Evolutionary conservation across 1,140 invertebrate genomes (phyloP), one percentile per base, ranked within the genome.

Genomic region (Liolophura sinensis): DNA sequence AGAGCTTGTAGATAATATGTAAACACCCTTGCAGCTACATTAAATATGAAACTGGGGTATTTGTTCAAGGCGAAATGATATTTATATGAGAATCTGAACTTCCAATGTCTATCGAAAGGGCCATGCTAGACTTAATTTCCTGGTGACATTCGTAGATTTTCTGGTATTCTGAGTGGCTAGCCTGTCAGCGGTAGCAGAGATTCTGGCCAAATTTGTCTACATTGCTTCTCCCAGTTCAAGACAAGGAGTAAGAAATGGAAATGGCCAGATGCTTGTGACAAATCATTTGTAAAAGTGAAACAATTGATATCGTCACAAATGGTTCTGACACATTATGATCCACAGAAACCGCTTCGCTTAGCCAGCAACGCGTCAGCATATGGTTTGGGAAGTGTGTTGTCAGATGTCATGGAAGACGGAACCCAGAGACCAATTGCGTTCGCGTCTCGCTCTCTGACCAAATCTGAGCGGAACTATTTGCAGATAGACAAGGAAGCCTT

Each of bases 401-500:
- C 71, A 14, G 80, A 85, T 62, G 58, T 62, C 20, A 65, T 76
- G 55, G 52, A 71, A 27, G 79, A 82, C 57, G 70, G 67, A n/a
- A 60, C 31, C 22, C 75, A 82, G 56, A 52, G 64, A 50, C 80
- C 80, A 14, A 79, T 85, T 51, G 74, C 73, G 4, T 85, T 74
- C 74, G 85, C 79, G 15, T 88, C 86, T 14, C 69, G 82, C 57
- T 78, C 79, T 0, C 71, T 88, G 46, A 76, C 73, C n/a, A 52
- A 73, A 46, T 71, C 78, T 1, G 82, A 87, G 62, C 64, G 67
- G 48, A 79, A 83, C 48, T 88, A 87, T 65, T 68, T 77, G 0
- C 84, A 87, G 67, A 84, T 87, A 15, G 83, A 87, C 55, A 85
- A 83, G 64, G 85, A 89, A 69, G 85, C 82, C 0, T 65, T 87